Percentiles rank a stretch among this genome's conserved stretches.
These are phyloP conservation scores for Craterocephalus amniculus DNA, from an alignment of 2,797 vertebrate genomes.

Conservation along the genomic window DNA sequence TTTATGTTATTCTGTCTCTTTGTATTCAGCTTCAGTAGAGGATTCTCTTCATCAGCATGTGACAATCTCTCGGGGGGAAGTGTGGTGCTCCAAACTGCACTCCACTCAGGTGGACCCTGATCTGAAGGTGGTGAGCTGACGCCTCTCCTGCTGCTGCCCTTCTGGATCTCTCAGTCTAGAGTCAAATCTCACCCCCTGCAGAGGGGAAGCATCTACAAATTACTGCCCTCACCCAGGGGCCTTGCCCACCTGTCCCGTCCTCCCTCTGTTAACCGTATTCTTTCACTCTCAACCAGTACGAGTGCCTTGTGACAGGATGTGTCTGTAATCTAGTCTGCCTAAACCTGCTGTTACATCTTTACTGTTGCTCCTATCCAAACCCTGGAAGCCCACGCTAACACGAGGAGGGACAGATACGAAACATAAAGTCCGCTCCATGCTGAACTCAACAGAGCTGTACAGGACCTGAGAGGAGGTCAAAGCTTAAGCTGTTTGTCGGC, in stretches of 20 bases:
- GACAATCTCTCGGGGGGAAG: conserved; percentile 28
- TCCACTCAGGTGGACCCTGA: conserved; percentile 25
- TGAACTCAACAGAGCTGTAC: conserved; percentile 30
- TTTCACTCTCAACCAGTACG: conserved; percentile 30
- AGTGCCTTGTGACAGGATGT: conserved; percentile 76
- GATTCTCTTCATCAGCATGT: conserved; percentile 53
- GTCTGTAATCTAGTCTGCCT: conserved; percentile 46
- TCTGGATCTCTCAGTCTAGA: conserved; percentile 57
- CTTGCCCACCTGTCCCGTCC: not conserved
- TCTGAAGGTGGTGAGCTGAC: conserved; percentile 31
- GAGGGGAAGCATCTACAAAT: conserved; percentile 41
- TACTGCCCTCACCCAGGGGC: conserved; percentile 39
- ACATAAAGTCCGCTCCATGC: conserved; percentile 13
- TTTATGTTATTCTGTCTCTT: conserved; percentile 28
- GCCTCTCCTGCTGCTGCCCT: conserved; percentile 42
- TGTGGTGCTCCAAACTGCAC: conserved; percentile 29
- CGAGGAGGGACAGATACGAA: conserved; percentile 8
- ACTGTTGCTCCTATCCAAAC: conserved; percentile 29
- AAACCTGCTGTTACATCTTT: conserved; percentile 39
- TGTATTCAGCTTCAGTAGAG: conserved; percentile 58
- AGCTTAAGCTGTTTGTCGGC: conserved; percentile 50
- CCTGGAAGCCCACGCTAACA: conserved; percentile 22
- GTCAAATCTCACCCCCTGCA: conserved; percentile 32
- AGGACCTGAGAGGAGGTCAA: conserved; percentile 51
- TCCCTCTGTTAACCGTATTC: not conserved